A percentile compares a stretch with the other conserved stretches of the same genome.
These are phyloP conservation scores for Gobionotothen gibberifrons DNA, from an alignment of 2,797 vertebrate species.

Conservation along the genomic window DNA sequence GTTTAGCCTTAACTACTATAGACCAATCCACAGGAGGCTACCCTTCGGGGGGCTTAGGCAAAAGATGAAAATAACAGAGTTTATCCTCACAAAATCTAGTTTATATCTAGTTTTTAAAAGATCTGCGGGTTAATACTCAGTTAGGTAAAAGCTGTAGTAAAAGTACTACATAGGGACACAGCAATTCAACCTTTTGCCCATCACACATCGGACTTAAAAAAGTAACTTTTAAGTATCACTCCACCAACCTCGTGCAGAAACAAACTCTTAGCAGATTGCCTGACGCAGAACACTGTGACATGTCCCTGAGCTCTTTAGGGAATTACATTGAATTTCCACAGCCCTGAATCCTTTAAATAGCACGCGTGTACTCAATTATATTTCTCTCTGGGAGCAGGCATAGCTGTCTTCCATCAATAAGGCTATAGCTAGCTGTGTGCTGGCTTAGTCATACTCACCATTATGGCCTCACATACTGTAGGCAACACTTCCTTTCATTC, in stretches of 20 bases:
- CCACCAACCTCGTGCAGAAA: conserved; percentile 17
- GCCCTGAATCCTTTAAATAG: conserved; percentile 74
- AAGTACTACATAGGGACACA: conserved; percentile 3
- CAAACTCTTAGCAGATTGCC: conserved; percentile 69
- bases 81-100: neutral
- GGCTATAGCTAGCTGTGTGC: conserved; percentile 38
- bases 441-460: conserved; percentile 45
- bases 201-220: neutral
- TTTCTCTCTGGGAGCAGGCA: conserved; percentile 46
- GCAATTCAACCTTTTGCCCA: conserved; percentile 4
- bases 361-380: conserved; percentile 68
- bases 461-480: conserved; percentile 44
- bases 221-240: conserved; percentile 22
- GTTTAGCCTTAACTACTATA: conserved; percentile 15
- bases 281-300: conserved; percentile 61
- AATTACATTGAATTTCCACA: conserved; percentile 73
- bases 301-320: conserved; percentile 63
- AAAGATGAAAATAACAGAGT: neutral
- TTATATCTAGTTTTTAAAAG: neutral
- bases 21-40: conserved; percentile 16
- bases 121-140: neutral
- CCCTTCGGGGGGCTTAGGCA: neutral
- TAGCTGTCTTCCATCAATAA: conserved; percentile 53
- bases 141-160: conserved; percentile 3
- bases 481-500: conserved; percentile 57